These are phyloP conservation scores for Acronicta aceris DNA, from an alignment of 2,888 invertebrate species.

Conservation along the genomic window DNA sequence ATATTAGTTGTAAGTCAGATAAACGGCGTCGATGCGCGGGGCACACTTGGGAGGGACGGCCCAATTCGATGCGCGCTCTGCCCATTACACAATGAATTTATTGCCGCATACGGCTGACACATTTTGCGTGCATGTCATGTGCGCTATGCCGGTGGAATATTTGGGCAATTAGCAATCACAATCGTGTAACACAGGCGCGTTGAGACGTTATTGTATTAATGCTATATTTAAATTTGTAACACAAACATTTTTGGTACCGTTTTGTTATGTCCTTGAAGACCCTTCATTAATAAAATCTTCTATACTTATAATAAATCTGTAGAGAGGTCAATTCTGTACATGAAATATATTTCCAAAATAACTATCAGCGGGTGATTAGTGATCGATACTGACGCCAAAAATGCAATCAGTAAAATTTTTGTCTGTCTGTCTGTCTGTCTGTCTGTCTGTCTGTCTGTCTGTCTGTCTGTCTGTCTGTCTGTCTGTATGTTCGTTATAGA, in stretches of 20 bases:
- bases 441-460: no score
- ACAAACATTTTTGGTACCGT: slow-evolving; percentile 3
- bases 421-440: no score
- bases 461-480: no score
- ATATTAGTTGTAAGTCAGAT: slow-evolving; percentile 72
- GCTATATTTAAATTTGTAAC: slow-evolving; percentile 20
- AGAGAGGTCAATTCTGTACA: no score
- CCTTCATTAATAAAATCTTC: no score
- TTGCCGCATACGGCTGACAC: slow-evolving; percentile 82
- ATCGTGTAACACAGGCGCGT: slow-evolving; percentile 38
- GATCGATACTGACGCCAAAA: no score
- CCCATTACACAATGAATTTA: slow-evolving; percentile 88
- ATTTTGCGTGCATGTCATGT: slow-evolving; percentile 82
- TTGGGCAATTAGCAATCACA: slow-evolving; percentile 68
- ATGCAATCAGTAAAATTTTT: no score
- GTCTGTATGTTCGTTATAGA: no score
- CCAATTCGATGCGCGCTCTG: slow-evolving; percentile 82
- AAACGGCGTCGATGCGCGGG: slow-evolving; percentile 73
- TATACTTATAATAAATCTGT: no score
- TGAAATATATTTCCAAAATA: no score
- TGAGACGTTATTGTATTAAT: slow-evolving; percentile 35
- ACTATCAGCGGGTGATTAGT: no score
- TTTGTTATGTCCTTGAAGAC: neutral
- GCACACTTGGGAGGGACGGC: slow-evolving; percentile 85
- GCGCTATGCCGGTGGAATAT: slow-evolving; percentile 69